phyloP scores from a whole-genome alignment of 1,140 invertebrate genomes.

The Diploscapter pachys region DNA sequence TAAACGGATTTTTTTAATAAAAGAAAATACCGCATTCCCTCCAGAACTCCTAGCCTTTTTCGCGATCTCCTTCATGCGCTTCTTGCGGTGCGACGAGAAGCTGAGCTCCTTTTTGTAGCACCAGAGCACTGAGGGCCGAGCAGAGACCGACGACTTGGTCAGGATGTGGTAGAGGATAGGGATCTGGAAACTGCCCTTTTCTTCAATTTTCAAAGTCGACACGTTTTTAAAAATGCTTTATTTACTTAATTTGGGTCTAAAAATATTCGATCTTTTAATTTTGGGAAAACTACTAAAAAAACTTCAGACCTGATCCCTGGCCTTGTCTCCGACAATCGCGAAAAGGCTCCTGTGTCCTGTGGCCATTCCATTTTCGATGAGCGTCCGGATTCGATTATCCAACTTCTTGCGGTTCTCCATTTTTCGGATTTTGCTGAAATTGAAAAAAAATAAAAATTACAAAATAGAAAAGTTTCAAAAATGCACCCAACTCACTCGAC shows the following conservation, averaged over 20 bases:
- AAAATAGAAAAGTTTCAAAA: no score
- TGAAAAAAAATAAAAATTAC: no score
- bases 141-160: slow-evolving; percentile 84
- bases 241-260: no score
- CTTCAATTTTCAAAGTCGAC: background rate
- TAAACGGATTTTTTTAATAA: no score
- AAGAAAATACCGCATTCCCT: no score
- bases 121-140: slow-evolving; percentile 86
- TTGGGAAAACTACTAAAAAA: background rate
- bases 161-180: slow-evolving; percentile 95
- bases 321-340: slow-evolving; percentile 90
- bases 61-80: slow-evolving; percentile 79
- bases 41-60: slow-evolving; percentile 66
- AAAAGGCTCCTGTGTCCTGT: slow-evolving; percentile 84
- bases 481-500: no score
- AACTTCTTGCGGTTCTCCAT: slow-evolving; percentile 73
- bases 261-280: no score
- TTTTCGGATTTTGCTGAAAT: no score
- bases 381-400: slow-evolving; percentile 85
- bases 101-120: slow-evolving; percentile 96
- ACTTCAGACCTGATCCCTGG: slow-evolving; percentile 75
- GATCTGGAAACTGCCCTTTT: slow-evolving; percentile 66
- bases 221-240: no score
- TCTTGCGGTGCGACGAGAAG: slow-evolving; percentile 88
- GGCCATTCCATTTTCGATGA: slow-evolving; percentile 94